These are phyloP conservation scores for Coregonus clupeaformis DNA, from an alignment of 2,113 vertebrate species.

Conservation along the genomic window DNA sequence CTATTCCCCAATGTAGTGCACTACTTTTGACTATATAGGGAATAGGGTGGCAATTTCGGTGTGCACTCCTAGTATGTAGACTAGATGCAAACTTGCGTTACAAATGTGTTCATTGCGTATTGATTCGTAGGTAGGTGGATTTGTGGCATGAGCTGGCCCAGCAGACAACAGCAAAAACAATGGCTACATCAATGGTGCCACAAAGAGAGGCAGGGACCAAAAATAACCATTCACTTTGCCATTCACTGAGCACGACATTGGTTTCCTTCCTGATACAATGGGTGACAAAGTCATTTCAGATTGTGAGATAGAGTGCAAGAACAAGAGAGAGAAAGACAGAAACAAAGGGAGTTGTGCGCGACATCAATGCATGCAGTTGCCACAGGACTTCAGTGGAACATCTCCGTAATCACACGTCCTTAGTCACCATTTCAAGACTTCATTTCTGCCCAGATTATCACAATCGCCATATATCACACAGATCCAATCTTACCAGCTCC, in stretches of 20 bases:
- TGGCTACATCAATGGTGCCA: no score
- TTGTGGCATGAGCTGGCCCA: background rate
- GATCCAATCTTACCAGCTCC: conserved; percentile 16
- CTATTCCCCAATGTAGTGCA: no score
- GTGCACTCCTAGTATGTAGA: no score
- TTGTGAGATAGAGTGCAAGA: conserved; percentile 14
- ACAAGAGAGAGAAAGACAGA: conserved; percentile 12
- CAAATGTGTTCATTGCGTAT: background rate
- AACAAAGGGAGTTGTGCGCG: no score
- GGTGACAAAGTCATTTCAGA: conserved; percentile 21
- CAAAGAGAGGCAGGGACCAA: background rate
- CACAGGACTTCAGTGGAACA: background rate
- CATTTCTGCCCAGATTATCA: conserved; percentile 49
- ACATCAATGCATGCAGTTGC: conserved; percentile 1
- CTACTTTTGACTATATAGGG: no score
- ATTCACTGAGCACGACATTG: conserved; percentile 17
- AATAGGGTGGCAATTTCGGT: no score
- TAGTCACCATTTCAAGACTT: conserved; percentile 30
- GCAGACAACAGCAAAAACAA: background rate
- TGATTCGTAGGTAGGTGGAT: background rate
- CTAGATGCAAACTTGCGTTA: no score
- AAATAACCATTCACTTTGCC: conserved; percentile 18
- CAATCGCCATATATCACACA: conserved; percentile 30
- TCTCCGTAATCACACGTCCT: conserved; percentile 23
- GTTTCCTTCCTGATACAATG: no score